Evolutionary conservation across 2,113 vertebrate genomes (phyloP).

Genomic region (Pseudorasbora parva): DNA sequence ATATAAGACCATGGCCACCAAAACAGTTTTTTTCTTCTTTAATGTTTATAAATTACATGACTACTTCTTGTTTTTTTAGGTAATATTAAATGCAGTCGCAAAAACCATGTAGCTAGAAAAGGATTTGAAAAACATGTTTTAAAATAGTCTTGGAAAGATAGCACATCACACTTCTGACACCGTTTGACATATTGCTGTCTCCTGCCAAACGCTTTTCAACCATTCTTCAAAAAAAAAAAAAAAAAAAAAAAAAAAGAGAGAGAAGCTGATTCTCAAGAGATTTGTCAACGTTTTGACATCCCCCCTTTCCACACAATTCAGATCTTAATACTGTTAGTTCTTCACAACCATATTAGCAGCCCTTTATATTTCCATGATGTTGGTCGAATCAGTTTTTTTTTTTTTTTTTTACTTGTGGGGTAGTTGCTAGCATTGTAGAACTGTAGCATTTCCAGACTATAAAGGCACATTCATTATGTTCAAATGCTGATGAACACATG

Average conservation of each 20-base stretch:
- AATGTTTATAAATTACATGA: no score
- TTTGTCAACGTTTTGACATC: not conserved
- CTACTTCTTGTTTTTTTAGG: no score
- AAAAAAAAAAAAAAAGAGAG: no score
- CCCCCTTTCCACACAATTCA: not conserved
- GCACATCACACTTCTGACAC: not conserved
- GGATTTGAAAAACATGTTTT: not conserved
- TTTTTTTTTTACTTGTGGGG: no score
- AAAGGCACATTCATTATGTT: not conserved
- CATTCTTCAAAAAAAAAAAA: not conserved
- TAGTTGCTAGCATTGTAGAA: not conserved
- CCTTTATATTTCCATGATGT: not conserved
- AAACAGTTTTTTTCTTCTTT: no score
- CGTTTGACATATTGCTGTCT: not conserved
- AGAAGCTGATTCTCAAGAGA: not conserved
- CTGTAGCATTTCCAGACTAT: not conserved
- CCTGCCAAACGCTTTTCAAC: not conserved
- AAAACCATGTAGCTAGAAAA: no score
- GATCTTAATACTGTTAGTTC: not conserved
- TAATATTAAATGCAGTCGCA: no score
- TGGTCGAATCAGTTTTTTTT: no score
- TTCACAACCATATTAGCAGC: not conserved
- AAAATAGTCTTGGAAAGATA: not conserved
- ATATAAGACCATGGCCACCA: no score
- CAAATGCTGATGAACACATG: slow-evolving; percentile 14